Evolutionary conservation across 2,888 invertebrate genomes (phyloP), one percentile per base, ranked within the genome.

Genomic region (Hanleya hanleyi): DNA sequence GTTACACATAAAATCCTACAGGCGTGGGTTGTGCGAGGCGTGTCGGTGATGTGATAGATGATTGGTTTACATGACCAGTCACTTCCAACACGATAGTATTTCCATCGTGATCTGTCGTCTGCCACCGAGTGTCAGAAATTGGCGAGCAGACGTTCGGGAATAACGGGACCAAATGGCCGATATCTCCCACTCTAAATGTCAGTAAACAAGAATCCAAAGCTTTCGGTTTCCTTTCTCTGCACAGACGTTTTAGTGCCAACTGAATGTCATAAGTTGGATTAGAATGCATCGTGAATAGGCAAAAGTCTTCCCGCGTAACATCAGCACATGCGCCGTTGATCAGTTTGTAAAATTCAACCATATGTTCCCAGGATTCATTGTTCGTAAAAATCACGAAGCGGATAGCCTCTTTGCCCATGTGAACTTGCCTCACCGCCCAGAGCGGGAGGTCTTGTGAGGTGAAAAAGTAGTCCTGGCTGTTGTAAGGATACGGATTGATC

Each of bases 371-470:
- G 69, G 82, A 82, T 12, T 75, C 78, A 36, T 84, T 79, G 61
- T 81, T 80, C n/a, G 83, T 81, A 74, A 85, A 86, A 65, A 87
- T 67, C 29, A 86, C 79, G 15, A 84, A 71, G n/a, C 88, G 81
- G 62, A 88, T 73, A 72, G 84, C 83, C 69, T 87, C 86, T 57
- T 86, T 86, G 18, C 87, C 87, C 71, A 84, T 84, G 72, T 87
- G 88, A 64, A 87, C 85, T 71, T 86, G 87, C 32, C 88, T 69
- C 12, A 86, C 81, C 2, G 85, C 86, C 82, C 87, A 87, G 18
- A 88, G 78, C 22, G 88, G 88, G 50, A 86, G 79, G 66, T 87
- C 84, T 26, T 79, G 79, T 1, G 85, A 81, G 12, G 84, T 82
- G 57, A 78, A 84, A 74, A 81, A 87, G 68, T 84, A 88, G 72